Evolutionary conservation across 2,797 vertebrate species (phyloP), one percentile per base, ranked within the genome.

Genomic region (Poecile montanus): DNA sequence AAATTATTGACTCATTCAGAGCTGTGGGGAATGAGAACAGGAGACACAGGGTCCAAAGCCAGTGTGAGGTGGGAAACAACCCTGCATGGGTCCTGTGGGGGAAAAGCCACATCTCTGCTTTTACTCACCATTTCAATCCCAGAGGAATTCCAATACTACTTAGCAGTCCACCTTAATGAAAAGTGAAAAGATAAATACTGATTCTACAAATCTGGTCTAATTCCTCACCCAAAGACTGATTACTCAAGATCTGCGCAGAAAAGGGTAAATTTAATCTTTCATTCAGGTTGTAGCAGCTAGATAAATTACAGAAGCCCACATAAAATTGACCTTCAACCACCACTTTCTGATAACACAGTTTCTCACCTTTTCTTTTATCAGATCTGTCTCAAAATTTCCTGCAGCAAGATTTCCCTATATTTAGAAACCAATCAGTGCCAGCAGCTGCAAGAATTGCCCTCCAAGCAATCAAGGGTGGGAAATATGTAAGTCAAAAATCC

Each of bases 371-470:
- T 60, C 60, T 65, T 88, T 81, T 85, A 93, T 92, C 88, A 89
- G 67, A 91, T 91, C 72, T 32, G 36, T 74, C 83, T 95, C 68
- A 67, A 40, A 88, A 92, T 50, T 77, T 91, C 58, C 84, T 66
- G 56, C 71, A 92, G 84, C 53, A 76, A 70, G 63, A 93, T 91
- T 85, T 95, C 81, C 92, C 72, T 95, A 87, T 92, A 91, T 91
- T 96, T 96, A 97, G 93, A 96, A 95, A 91, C 72, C 87, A 88
- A 80, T 79, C 92, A 89, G 91, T 85, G 87, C 65, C 81, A 88
- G 84, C 57, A 89, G 75, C 88, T 91, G 74, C 65, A 87, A 67
- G 81, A 94, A 85, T 65, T 92, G 67, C 72, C 91, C 86, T 95
- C 82, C 66, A 91, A 84, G 81, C 84, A 83, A 92, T 81, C 87